These are phyloP conservation scores for Ranitomeya imitator DNA, from an alignment of 2,113 vertebrate species.

Conservation along the genomic window DNA sequence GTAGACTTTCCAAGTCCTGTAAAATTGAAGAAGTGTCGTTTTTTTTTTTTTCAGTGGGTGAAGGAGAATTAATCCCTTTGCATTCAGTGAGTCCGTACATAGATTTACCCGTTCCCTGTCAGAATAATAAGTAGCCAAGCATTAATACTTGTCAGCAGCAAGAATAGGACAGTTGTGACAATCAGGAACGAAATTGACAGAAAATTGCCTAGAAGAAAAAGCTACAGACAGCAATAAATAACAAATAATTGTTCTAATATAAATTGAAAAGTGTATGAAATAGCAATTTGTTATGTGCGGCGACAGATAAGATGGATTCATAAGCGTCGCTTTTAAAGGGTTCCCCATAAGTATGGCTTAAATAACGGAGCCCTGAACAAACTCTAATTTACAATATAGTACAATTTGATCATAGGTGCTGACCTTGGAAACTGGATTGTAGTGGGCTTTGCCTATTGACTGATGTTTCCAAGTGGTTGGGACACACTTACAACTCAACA, in stretches of 20 bases:
- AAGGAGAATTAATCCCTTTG: slow-evolving; percentile 7
- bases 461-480: background rate
- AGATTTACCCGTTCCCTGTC: slow-evolving; percentile 36
- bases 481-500: background rate
- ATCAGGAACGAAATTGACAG: slow-evolving; percentile 24
- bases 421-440: background rate
- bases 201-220: slow-evolving; percentile 13
- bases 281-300: slow-evolving; percentile 5
- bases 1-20: background rate
- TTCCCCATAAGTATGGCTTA: background rate
- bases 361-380: background rate
- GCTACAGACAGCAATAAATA: slow-evolving; percentile 18
- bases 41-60: background rate
- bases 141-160: slow-evolving; percentile 9
- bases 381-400: background rate
- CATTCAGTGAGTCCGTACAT: background rate
- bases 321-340: background rate
- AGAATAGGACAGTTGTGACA: slow-evolving; percentile 22
- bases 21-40: background rate
- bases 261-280: slow-evolving; percentile 18
- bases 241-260: slow-evolving; percentile 19
- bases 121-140: slow-evolving; percentile 17
- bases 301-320: slow-evolving; percentile 4
- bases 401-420: background rate
- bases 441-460: background rate